Conservation (phyloP, 2,888 invertebrate genomes). For the Parnassius apollo region DNA sequence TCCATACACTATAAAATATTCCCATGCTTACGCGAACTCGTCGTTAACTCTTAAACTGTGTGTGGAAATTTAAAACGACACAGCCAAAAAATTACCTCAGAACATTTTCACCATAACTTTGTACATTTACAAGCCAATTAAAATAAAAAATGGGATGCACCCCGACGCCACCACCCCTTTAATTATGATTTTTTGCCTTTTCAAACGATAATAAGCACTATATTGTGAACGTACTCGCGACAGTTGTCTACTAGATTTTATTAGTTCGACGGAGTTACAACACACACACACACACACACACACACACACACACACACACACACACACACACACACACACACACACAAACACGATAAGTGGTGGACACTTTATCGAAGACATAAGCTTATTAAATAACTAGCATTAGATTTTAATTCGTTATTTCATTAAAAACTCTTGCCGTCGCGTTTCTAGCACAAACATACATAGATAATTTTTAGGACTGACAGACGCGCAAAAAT, state of each 20-base stretch:
- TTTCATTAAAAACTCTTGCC: no score
- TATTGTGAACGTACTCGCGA: background rate
- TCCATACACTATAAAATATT: constrained; percentile 7
- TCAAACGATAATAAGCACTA: constrained; percentile 75
- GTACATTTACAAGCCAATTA: constrained; percentile 79
- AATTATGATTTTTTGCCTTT: constrained; percentile 77
- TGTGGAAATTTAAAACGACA: constrained; percentile 38
- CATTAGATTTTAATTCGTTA: no score
- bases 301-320: no score
- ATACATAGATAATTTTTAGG: no score
- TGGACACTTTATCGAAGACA: no score
- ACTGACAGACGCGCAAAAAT: no score
- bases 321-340: no score
- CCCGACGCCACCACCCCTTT: constrained; percentile 68
- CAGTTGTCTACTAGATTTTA: constrained; percentile 7
- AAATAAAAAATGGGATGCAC: constrained; percentile 76
- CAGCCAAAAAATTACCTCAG: constrained; percentile 47
- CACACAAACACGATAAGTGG: no score
- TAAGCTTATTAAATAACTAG: no score
- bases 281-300: background rate
- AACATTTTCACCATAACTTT: constrained; percentile 71
- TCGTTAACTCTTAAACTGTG: constrained; percentile 10
- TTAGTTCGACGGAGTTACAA: background rate
- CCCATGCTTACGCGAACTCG: background rate
- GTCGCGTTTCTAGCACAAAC: no score